phyloP scores from a whole-genome alignment of 2,888 invertebrate genomes.

The Eupithecia centaureata region DNA sequence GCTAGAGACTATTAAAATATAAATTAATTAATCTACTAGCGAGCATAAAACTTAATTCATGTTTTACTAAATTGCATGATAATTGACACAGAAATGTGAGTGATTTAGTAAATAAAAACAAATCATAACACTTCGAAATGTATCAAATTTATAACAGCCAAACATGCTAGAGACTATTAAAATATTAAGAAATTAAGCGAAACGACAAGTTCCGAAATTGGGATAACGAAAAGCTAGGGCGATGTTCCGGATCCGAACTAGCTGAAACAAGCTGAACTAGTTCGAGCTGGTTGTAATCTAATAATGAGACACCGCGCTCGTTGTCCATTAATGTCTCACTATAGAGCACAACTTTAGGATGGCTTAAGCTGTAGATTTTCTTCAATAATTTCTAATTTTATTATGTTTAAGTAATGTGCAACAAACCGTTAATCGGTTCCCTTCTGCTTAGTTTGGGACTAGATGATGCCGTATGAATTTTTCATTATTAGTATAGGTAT shows the following conservation, averaged over 20 bases:
- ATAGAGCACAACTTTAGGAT: not conserved
- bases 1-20: too few species aligned
- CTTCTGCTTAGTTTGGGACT: too few species aligned
- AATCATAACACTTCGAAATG: not conserved
- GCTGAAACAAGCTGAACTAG: conserved; percentile 1
- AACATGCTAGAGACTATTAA: not conserved
- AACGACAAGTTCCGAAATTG: not conserved
- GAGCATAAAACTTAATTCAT: too few species aligned
- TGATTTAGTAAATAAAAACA: not conserved
- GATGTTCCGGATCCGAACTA: conserved; percentile 5
- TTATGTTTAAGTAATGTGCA: too few species aligned
- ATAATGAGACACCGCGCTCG: not conserved
- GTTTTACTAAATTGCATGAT: too few species aligned
- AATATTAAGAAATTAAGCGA: not conserved
- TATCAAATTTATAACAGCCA: not conserved
- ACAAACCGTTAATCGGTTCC: too few species aligned
- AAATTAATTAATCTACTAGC: too few species aligned
- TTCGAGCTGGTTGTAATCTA: conserved; percentile 4
- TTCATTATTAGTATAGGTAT: too few species aligned
- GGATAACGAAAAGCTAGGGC: not conserved
- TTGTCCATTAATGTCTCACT: not conserved
- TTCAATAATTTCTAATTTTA: not conserved
- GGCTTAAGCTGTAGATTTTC: not conserved
- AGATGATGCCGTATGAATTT: too few species aligned
- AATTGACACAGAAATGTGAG: too few species aligned